Percentiles rank a stretch among this genome's conserved stretches.
phyloP scores from a whole-genome alignment of 92 coral and sea anemone genomes.

The Galaxea fascicularis region DNA sequence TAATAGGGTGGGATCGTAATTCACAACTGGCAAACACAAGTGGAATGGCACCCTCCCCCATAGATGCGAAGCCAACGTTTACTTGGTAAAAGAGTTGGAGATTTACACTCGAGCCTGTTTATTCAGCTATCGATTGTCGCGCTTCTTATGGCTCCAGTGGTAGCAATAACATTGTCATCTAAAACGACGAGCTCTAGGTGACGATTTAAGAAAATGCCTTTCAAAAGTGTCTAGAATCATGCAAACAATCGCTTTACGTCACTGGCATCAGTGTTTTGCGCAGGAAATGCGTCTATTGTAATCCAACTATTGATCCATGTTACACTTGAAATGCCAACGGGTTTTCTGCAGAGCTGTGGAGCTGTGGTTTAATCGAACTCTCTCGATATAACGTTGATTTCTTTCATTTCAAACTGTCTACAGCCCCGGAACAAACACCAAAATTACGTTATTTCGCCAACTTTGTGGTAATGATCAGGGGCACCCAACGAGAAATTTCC shows the following conservation, averaged over 20 bases:
- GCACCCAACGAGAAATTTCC: no score
- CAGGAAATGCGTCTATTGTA: conserved; percentile 29
- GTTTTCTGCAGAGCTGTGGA: not conserved
- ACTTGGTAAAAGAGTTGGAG: no score
- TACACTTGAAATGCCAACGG: conserved; percentile 19
- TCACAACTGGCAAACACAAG: no score
- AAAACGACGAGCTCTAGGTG: not conserved
- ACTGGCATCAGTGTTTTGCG: not conserved
- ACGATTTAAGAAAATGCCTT: not conserved
- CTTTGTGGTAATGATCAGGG: not conserved
- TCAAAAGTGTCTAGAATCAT: not conserved
- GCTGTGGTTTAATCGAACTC: not conserved
- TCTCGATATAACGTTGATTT: not conserved
- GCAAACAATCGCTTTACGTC: conserved; percentile 10
- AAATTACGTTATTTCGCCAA: not conserved
- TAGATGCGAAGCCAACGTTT: no score
- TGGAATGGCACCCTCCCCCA: no score
- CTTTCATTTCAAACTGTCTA: not conserved
- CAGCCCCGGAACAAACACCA: not conserved
- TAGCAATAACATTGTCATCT: not conserved
- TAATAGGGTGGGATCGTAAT: no score
- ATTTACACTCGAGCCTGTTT: not conserved
- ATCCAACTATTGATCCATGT: conserved; percentile 21
- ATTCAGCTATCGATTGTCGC: not conserved
- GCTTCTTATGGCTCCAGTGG: not conserved